Percentiles rank a stretch among this genome's conserved stretches.
These are phyloP conservation scores for Eledona agricola DNA, from an alignment of 2,888 invertebrate species.

Conservation along the genomic window DNA sequence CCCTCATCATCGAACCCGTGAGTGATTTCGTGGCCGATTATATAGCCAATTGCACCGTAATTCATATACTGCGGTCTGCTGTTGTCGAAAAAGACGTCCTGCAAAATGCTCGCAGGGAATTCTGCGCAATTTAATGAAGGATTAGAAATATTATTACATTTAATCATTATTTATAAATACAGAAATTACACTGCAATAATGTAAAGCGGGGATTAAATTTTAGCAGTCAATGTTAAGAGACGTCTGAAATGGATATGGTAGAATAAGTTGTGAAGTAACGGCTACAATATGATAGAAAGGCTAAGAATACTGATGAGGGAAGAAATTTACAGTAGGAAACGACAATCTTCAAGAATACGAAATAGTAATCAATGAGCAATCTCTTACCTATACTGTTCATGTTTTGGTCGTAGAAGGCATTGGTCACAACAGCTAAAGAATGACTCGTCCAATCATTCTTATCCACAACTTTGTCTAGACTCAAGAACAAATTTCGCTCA, in stretches of 20 bases:
- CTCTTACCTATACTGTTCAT: constrained; percentile 69
- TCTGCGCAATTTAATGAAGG: constrained; percentile 65
- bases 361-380: too few relatives aligned
- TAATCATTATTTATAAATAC: too few relatives aligned
- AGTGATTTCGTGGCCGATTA: constrained; percentile 92
- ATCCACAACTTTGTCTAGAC: constrained; percentile 64
- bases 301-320: too few relatives aligned
- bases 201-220: too few relatives aligned
- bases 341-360: too few relatives aligned
- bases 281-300: too few relatives aligned
- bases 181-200: too few relatives aligned
- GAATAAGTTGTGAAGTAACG: too few relatives aligned
- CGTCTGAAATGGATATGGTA: too few relatives aligned
- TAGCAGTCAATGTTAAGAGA: too few relatives aligned
- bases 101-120: constrained; percentile 92
- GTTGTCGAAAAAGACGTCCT: constrained; percentile 90
- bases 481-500: constrained; percentile 71
- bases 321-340: too few relatives aligned
- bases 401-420: constrained; percentile 66
- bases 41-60: constrained; percentile 89
- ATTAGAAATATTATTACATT: too few relatives aligned
- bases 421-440: constrained; percentile 65
- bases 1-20: constrained; percentile 92
- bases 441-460: constrained; percentile 67
- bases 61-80: constrained; percentile 91